Conservation (phyloP, 2,888 invertebrate species). For the Leptopterna dolabrata region DNA sequence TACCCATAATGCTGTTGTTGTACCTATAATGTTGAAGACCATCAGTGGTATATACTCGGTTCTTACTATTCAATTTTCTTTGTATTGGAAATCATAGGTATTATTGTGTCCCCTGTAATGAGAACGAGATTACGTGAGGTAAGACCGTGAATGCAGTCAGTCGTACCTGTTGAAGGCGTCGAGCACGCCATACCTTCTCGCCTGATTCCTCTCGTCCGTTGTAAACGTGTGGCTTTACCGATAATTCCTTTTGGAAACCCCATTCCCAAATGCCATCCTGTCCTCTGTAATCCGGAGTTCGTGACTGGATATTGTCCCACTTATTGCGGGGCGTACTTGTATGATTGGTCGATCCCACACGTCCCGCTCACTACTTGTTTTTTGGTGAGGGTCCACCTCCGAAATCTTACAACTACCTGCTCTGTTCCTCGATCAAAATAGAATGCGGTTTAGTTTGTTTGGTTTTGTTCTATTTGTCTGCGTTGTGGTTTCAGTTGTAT, state of each 20-base stretch:
- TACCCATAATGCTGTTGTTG: too few species aligned
- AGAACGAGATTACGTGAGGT: neutral
- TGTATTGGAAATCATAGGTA: neutral
- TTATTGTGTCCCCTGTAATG: neutral
- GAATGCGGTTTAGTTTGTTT: too few species aligned
- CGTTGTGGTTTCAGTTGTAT: too few species aligned
- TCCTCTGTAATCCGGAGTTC: slow-evolving; percentile 19
- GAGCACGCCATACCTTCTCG: neutral
- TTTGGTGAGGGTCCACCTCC: neutral
- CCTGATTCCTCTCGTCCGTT: neutral
- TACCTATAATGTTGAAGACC: too few species aligned
- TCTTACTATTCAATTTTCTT: too few species aligned
- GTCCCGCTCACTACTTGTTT: slow-evolving; percentile 10
- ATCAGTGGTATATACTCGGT: too few species aligned
- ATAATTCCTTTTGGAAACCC: neutral
- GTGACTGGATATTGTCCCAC: slow-evolving; percentile 41
- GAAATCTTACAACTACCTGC: neutral
- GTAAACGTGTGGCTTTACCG: neutral
- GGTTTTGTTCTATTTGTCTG: too few species aligned
- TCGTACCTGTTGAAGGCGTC: neutral
- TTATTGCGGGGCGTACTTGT: slow-evolving; percentile 17
- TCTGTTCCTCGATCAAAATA: too few species aligned
- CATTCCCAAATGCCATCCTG: neutral
- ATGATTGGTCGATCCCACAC: neutral
- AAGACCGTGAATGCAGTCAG: neutral